Base-by-base conservation (phyloP, 2,888 invertebrate genomes). In the Mesorhabditis spiculigera region DNA sequence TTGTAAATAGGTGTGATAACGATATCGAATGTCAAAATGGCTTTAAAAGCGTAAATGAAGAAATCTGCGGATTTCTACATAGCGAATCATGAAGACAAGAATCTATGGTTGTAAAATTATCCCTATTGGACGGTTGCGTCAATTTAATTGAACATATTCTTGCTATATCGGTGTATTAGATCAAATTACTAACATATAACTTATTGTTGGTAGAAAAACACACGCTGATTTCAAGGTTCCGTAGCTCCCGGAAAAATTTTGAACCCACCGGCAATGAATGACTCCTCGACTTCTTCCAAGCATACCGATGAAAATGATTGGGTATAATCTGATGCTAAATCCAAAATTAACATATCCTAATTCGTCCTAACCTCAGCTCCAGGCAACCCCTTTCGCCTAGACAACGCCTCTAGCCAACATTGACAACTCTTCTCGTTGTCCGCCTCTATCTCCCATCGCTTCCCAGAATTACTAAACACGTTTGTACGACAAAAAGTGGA, bases 391-490 rank as follows among this genome's bases (percentile, higher is more conserved):
- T 68, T 67, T 45, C 79, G 73, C 72, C 83, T 88, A 85, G 88
- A 88, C 71, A 89, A 80, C 4, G 87, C 87, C 45, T 88, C 81
- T 43, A 89, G 80, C 89, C 89, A 89, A 65, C 88, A 86, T 86
- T 88, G 87, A 83, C 88, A 87, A 42, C 88, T 87, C 69, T 88
- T 87, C 74, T 88, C 88, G 77, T 88, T 89, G 64, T 89, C 88
- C 5, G 89, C 88, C 42, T 86, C 86, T 43, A 87, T 75, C 68
- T 86, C 84, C 75, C 86, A 81, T 66, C 82, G 81, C 68, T 82
- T 84, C 44, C 78, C 78, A 42, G 73, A 76, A 45, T 75, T 74
- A 73, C 82, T 84, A 72, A 70, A 84, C 75, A 69, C 43, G 41
- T 61, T 65, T 13, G 45, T 28, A 68, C 43, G 62, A 67, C 67